These are phyloP conservation scores for Ectemnius lituratus DNA, from an alignment of 2,888 invertebrate species.

Conservation along the genomic window DNA sequence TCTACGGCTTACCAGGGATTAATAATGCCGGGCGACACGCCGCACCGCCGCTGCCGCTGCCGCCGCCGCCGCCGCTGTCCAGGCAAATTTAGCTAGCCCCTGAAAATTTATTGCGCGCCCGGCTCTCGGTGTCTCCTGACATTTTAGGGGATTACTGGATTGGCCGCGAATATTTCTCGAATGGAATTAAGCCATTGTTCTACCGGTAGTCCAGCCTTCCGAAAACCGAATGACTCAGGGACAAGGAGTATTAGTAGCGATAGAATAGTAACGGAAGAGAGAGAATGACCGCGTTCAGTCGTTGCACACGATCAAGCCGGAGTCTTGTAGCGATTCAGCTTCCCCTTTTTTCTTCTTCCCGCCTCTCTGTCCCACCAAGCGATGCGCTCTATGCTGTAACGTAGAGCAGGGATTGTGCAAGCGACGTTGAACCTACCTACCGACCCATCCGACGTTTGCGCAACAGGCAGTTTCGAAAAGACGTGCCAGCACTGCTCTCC, in stretches of 20 bases:
- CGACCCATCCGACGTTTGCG: constrained; percentile 60
- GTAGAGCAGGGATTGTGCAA: constrained; percentile 64
- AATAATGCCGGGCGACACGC: neutral
- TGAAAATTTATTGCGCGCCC: no score
- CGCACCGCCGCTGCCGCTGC: neutral
- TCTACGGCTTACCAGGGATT: neutral
- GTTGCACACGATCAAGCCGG: constrained; percentile 38
- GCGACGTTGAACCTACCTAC: constrained; percentile 58
- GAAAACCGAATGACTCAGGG: no score
- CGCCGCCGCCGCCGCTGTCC: no score
- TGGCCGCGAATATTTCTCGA: no score
- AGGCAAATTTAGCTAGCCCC: no score
- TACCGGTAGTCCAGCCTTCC: no score
- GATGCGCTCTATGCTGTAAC: constrained; percentile 51
- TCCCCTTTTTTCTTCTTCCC: constrained; percentile 7
- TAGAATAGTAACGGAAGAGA: no score
- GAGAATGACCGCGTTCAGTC: neutral
- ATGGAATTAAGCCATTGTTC: no score
- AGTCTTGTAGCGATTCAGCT: constrained; percentile 50
- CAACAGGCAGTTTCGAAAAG: constrained; percentile 61
- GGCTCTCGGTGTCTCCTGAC: no score
- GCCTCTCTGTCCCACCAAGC: constrained; percentile 25
- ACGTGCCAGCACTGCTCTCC: constrained; percentile 54
- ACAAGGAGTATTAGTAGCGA: no score
- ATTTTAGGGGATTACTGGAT: no score